phyloP scores from a whole-genome alignment of 2,797 vertebrate genomes.

The Gobionotothen gibberifrons region DNA sequence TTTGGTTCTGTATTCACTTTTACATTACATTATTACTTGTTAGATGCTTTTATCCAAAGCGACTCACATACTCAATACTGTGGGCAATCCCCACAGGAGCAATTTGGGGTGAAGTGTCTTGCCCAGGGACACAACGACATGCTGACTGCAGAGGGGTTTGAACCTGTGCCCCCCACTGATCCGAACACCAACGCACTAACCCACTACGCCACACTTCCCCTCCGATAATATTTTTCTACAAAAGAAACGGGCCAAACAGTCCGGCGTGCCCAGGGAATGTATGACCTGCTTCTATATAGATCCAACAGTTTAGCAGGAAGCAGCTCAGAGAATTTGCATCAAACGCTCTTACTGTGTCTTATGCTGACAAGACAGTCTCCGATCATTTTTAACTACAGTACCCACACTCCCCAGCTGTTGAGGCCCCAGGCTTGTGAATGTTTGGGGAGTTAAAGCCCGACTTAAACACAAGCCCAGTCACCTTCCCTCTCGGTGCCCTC shows the following conservation, averaged over 20 bases:
- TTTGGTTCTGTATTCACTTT: constrained; percentile 27
- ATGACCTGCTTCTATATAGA: constrained; percentile 21
- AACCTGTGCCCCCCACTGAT: too few species aligned
- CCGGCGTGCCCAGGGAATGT: constrained; percentile 43
- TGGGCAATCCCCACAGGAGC: too few species aligned
- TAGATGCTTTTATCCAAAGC: too few species aligned
- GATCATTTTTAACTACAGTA: constrained; percentile 18
- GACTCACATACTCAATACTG: too few species aligned
- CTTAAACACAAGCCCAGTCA: constrained; percentile 36
- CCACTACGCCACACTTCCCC: background rate
- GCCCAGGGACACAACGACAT: too few species aligned
- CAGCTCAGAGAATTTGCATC: background rate
- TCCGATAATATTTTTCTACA: constrained; percentile 45
- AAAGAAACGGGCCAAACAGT: constrained; percentile 28
- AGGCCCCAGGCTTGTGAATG: constrained; percentile 20
- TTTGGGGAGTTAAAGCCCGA: constrained; percentile 55
- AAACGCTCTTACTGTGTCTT: background rate
- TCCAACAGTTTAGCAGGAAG: background rate
- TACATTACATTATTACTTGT: too few species aligned
- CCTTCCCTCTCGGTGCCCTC: constrained; percentile 29
- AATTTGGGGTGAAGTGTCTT: too few species aligned
- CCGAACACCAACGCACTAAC: too few species aligned
- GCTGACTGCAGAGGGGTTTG: too few species aligned
- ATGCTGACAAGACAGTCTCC: background rate
- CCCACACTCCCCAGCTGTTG: constrained; percentile 18